A percentile compares a stretch with the other conserved stretches of the same genome.
Evolutionary conservation across 2,888 invertebrate genomes (phyloP).

Genomic region (Morinoia aosen): DNA sequence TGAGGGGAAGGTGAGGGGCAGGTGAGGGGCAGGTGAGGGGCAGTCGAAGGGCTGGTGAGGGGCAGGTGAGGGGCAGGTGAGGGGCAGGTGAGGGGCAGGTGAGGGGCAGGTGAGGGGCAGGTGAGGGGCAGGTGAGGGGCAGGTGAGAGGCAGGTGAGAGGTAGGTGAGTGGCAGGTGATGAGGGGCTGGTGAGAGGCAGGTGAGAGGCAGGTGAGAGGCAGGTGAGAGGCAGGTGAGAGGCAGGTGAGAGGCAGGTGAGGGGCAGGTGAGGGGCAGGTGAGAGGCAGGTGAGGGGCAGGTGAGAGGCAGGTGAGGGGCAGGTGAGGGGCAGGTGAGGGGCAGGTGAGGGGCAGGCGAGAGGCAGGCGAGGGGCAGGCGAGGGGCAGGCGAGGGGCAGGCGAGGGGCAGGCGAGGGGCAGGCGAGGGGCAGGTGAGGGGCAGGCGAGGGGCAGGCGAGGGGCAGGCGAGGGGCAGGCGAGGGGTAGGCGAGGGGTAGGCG

Average conservation of each 20-base stretch:
- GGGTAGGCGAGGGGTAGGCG: too few species aligned
- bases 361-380: background rate
- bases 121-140: background rate
- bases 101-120: too few species aligned
- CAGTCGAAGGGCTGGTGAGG: background rate
- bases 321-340: too few species aligned
- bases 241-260: background rate
- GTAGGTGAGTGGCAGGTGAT: too few species aligned
- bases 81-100: background rate
- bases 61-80: too few species aligned
- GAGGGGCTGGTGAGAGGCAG: too few species aligned
- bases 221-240: too few species aligned
- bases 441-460: background rate
- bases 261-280: background rate
- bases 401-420: background rate
- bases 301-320: background rate
- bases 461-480: background rate
- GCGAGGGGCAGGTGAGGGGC: too few species aligned
- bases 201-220: too few species aligned
- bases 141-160: background rate
- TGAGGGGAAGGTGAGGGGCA: too few species aligned
- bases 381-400: too few species aligned
- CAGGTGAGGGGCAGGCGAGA: background rate
- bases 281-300: too few species aligned
- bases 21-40: background rate